Evolutionary conservation across 2,888 invertebrate genomes (phyloP), one percentile per base, ranked within the genome.

Genomic region (Gastracanthus pulcherrimus): DNA sequence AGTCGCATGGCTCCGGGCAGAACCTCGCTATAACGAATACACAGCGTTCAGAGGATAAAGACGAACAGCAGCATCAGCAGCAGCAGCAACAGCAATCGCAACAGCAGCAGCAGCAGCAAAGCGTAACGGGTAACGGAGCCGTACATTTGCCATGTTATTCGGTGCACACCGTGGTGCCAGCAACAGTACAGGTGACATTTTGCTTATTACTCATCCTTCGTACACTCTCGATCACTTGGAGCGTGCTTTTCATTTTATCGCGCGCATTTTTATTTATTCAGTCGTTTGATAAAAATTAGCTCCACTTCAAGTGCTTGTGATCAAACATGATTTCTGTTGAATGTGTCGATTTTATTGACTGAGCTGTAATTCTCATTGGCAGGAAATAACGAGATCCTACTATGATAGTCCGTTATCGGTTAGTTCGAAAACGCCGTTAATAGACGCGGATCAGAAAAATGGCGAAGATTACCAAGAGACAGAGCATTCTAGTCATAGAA

Each of bases 401-500:
- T 90, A 89, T 60, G 90, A 90, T 31, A 87, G 87, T 4, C 86
- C 89, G 13, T 83, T 89, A 84, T 82, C 89, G 0, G 85, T 88
- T 51, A 86, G 86, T 81, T 85, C 87, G 23, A 89, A 89, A 81
- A 83, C 88, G 7, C 82, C 88, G 11, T 85, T 87, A 31, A 84
- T 87, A 9, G 88, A 86, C 34, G 84, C 70, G 4, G 88, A 87
- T 41, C 86, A 90, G 71, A 86, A 89, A 76, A 90, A 90, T 84
- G 90, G 89, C 3, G 83, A 83, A 4, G 90, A 90, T 72, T 90
- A 88, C 36, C 89, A 90, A 60, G 89, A 90, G 51, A 80, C 87
- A 41, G 89, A 90, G 45, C 88, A 87, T 64, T 81, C 84, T 60
- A 83, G 87, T 84, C 90, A 89, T 75, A 86, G 89, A 83, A 82